A percentile compares a stretch with the other conserved stretches of the same genome.
Evolutionary conservation across 2,113 vertebrate species (phyloP).

Genomic region (Saimiri boliviensis): DNA sequence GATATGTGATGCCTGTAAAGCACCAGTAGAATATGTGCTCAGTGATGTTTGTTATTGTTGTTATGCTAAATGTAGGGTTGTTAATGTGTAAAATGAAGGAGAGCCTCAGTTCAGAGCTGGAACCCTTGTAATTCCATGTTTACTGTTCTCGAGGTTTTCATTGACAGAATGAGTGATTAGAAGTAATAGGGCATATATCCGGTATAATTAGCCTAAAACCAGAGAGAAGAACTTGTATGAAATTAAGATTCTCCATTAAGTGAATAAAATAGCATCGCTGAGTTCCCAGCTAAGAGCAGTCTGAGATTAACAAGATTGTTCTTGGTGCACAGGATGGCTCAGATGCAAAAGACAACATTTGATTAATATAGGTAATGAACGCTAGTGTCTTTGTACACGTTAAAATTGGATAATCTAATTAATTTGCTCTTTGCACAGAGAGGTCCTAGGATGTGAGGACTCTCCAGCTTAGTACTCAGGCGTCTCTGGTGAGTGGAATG

Average conservation of each 20-base stretch:
- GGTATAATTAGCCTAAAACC: background rate
- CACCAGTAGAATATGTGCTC: background rate
- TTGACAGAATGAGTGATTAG: background rate
- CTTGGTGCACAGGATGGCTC: background rate
- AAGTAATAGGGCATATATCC: background rate
- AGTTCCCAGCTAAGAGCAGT: accelerated
- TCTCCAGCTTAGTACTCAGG: background rate
- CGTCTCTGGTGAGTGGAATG: accelerated
- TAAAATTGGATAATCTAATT: background rate
- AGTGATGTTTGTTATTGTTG: background rate
- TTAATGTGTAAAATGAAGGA: background rate
- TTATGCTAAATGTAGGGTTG: too few relatives aligned
- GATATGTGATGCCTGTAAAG: background rate
- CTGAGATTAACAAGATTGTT: background rate
- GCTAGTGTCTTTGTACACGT: background rate
- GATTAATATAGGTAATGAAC: background rate
- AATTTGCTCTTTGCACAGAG: background rate
- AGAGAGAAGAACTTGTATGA: background rate
- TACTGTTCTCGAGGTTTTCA: background rate
- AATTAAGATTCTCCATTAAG: background rate
- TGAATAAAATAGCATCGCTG: accelerated
- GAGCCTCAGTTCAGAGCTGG: background rate
- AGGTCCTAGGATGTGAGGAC: background rate
- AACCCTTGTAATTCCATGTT: background rate
- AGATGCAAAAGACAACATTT: background rate